A percentile compares a stretch with the other conserved stretches of the same genome.
These are phyloP conservation scores for Chionomys nivalis DNA, from an alignment of 2,113 vertebrate species.

Conservation along the genomic window DNA sequence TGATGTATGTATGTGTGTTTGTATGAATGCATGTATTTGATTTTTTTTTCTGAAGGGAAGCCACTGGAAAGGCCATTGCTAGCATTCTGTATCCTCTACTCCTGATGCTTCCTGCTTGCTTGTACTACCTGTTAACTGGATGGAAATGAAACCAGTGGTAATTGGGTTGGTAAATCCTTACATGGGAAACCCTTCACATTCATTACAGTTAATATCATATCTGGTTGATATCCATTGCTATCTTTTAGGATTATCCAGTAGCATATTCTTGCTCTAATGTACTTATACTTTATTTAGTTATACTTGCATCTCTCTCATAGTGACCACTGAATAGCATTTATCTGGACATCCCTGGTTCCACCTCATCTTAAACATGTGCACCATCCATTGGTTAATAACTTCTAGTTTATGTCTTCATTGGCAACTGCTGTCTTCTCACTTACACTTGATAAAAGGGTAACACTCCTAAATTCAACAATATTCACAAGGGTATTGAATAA, in stretches of 20 bases:
- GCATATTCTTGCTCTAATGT: background rate
- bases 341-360: background rate
- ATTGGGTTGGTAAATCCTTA: background rate
- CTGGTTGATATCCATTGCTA: background rate
- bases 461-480: constrained; percentile 25
- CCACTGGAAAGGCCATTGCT: too few relatives aligned
- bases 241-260: background rate
- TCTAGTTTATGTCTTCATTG: background rate
- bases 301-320: background rate
- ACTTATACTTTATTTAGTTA: background rate
- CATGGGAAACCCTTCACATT: background rate
- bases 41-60: background rate
- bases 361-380: background rate
- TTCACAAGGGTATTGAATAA: background rate
- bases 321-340: background rate
- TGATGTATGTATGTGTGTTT: background rate
- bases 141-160: background rate
- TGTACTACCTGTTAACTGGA: background rate
- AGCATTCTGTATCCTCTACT: background rate
- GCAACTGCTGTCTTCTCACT: background rate
- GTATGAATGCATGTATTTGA: too few relatives aligned
- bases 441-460: background rate
- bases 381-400: background rate
- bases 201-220: background rate
- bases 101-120: background rate